Evolutionary conservation across 2,113 vertebrate species (phyloP).

Genomic region (Zapus hudsonius): DNA sequence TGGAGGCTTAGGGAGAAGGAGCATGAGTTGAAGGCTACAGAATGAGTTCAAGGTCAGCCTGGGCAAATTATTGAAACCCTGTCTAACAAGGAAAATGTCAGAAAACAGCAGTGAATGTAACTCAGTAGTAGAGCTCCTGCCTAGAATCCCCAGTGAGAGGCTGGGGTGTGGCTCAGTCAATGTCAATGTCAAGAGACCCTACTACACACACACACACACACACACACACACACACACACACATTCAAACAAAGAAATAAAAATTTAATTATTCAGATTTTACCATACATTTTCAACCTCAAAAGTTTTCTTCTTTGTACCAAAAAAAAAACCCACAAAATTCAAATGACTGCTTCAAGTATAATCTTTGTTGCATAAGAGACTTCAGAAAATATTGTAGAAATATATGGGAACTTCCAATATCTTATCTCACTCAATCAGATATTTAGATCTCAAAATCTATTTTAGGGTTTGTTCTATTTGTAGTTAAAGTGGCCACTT

Average conservation of each 20-base stretch:
- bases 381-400: background rate
- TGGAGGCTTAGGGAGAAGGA: background rate
- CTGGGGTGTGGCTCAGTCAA: background rate
- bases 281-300: background rate
- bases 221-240: too few species aligned
- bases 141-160: background rate
- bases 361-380: background rate
- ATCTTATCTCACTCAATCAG: background rate
- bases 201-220: too few species aligned
- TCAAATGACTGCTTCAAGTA: too few species aligned
- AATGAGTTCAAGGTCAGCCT: background rate
- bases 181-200: background rate
- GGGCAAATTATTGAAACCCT: background rate
- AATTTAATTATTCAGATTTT: background rate
- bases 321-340: too few species aligned
- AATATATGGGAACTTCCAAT: background rate
- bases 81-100: background rate
- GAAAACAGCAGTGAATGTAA: background rate
- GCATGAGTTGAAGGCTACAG: too few species aligned
- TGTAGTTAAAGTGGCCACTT: background rate
- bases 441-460: background rate
- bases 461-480: background rate
- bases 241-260: background rate
- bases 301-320: background rate
- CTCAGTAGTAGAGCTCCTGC: background rate